Conservation (phyloP, 2,113 vertebrate species). For the Eptesicus fuscus region DNA sequence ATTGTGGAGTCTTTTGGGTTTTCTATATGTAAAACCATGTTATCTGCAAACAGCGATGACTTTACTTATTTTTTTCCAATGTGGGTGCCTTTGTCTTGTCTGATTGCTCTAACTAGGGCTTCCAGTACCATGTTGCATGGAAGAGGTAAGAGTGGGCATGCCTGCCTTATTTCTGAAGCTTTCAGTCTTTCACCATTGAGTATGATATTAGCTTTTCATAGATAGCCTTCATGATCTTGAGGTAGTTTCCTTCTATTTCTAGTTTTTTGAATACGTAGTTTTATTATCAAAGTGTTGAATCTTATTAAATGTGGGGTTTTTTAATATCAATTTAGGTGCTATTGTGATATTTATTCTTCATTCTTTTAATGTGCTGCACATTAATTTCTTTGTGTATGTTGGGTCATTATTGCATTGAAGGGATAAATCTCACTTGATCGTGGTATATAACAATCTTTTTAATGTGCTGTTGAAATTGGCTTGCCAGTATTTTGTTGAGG, state of each 20-base stretch:
- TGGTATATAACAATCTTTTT: background rate
- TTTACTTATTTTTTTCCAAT: background rate
- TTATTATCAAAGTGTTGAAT: background rate
- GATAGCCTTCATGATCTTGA: background rate
- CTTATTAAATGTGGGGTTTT: background rate
- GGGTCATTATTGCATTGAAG: background rate
- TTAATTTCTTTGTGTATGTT: background rate
- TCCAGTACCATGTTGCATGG: background rate
- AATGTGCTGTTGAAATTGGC: background rate
- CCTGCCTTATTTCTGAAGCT: background rate
- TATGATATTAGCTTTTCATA: background rate
- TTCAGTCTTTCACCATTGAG: background rate
- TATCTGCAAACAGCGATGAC: background rate
- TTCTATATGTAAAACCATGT: background rate
- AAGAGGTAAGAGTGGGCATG: background rate
- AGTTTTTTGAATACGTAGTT: background rate
- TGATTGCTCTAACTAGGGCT: background rate
- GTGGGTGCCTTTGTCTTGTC: background rate
- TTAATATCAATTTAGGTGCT: background rate
- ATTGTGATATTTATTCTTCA: background rate
- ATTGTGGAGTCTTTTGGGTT: background rate
- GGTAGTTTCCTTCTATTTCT: background rate
- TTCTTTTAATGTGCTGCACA: background rate
- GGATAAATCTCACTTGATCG: background rate
- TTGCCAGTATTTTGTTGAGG: background rate